Percentiles rank a stretch among this genome's conserved stretches.
Evolutionary conservation across 2,797 vertebrate genomes (phyloP).

Genomic region (Botia kubotai): DNA sequence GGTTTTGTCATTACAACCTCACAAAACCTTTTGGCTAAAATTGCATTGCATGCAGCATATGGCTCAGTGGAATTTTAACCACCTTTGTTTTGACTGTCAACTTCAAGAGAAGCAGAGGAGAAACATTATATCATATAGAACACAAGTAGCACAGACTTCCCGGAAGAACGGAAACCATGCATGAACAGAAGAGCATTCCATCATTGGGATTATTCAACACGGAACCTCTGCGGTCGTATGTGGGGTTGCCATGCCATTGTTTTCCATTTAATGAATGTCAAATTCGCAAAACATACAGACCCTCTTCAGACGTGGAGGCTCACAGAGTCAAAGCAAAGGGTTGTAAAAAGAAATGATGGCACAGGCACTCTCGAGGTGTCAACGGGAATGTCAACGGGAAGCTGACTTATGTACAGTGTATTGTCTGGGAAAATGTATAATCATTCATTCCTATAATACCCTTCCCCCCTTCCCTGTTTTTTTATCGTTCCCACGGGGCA

Average conservation of each 20-base stretch:
- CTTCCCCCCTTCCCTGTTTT: constrained; percentile 70
- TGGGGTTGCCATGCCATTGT: constrained; percentile 52
- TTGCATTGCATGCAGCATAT: constrained; percentile 9
- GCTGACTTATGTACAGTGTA: constrained; percentile 72
- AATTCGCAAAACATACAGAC: constrained; percentile 57
- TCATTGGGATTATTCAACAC: constrained; percentile 48
- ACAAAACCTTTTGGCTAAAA: constrained; percentile 6
- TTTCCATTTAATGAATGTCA: constrained; percentile 56
- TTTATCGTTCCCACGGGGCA: constrained; percentile 71
- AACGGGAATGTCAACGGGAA: constrained; percentile 75
- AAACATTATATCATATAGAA: constrained; percentile 50
- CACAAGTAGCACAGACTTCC: constrained; percentile 45
- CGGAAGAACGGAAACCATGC: constrained; percentile 46
- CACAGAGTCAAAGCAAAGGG: constrained; percentile 55
- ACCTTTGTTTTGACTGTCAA: constrained; percentile 36
- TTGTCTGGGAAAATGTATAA: constrained; percentile 81
- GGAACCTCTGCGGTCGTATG: constrained; percentile 40
- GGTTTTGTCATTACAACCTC: constrained; percentile 3
- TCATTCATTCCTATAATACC: constrained; percentile 74
- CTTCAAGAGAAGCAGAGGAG: constrained; percentile 34
- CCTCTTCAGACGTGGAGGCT: constrained; percentile 36
- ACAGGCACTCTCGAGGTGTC: constrained; percentile 51
- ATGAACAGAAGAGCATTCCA: constrained; percentile 47
- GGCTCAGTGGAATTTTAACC: constrained; percentile 16
- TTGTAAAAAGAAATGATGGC: constrained; percentile 66